Conservation (phyloP, 2,113 vertebrate species). For the Ondatra zibethicus region DNA sequence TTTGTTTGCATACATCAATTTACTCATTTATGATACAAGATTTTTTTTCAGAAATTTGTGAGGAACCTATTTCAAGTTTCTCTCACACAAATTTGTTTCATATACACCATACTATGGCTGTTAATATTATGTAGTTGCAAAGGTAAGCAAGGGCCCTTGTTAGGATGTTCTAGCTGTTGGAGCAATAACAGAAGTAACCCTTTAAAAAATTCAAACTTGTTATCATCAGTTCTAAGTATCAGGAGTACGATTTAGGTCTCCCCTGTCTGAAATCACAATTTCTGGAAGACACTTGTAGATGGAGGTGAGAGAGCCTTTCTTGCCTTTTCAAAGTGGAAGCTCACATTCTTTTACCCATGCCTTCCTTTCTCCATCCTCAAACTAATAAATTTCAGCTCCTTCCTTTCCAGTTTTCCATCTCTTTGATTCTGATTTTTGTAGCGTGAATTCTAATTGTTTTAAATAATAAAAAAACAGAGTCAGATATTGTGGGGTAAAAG, state of each 20-base stretch:
- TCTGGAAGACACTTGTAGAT: neutral
- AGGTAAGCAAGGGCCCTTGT: neutral
- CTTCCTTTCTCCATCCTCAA: neutral
- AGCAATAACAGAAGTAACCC: neutral
- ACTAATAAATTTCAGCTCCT: neutral
- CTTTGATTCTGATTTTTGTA: neutral
- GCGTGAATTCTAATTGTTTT: too few relatives aligned
- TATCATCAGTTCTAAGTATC: neutral
- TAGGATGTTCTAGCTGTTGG: neutral
- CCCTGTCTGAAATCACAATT: neutral
- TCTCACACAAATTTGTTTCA: rapidly evolving
- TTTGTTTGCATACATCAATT: neutral
- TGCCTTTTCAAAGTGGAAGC: rapidly evolving
- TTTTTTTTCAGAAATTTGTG: neutral
- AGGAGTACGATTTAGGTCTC: neutral
- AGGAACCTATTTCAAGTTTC: neutral
- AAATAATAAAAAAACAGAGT: too few relatives aligned
- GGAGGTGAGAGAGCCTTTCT: neutral
- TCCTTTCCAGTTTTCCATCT: neutral
- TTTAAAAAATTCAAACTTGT: neutral
- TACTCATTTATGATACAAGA: neutral
- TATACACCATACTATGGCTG: rapidly evolving
- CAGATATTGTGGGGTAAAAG: too few relatives aligned
- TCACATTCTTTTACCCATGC: neutral
- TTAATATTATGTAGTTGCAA: neutral